A percentile compares a stretch with the other conserved stretches of the same genome.
Evolutionary conservation across 2,888 invertebrate genomes (phyloP).

Genomic region (Perithous albicinctus): DNA sequence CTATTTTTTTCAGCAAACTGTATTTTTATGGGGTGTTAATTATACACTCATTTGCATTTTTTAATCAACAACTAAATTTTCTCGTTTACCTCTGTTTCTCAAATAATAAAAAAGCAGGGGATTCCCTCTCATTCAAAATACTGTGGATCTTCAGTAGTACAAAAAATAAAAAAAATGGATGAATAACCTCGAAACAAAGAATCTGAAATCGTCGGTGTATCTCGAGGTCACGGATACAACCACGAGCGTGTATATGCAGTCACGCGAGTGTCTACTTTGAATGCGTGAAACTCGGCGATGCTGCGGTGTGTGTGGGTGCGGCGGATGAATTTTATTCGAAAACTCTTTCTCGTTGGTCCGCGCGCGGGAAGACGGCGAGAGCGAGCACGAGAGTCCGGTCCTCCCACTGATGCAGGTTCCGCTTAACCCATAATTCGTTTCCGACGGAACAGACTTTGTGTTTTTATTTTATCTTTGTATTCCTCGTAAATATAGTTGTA

Average conservation of each 20-base stretch:
- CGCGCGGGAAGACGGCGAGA: conserved; percentile 38
- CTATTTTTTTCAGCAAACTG: too few species aligned
- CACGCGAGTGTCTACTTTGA: conserved; percentile 46
- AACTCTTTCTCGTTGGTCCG: conserved; percentile 46
- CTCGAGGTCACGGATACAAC: conserved; percentile 46
- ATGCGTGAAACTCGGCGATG: conserved; percentile 47
- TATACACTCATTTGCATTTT: too few species aligned
- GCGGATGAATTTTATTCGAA: conserved; percentile 65
- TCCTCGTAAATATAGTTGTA: conserved; percentile 41
- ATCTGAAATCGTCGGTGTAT: conserved; percentile 3
- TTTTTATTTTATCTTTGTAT: conserved; percentile 22
- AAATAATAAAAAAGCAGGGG: neutral
- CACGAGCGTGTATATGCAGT: conserved; percentile 53
- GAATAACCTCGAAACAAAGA: conserved; percentile 51
- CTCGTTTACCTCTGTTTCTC: neutral
- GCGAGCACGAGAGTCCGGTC: conserved; percentile 67
- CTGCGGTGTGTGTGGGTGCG: conserved; percentile 51
- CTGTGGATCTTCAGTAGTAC: neutral
- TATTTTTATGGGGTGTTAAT: too few species aligned
- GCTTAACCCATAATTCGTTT: conserved; percentile 58
- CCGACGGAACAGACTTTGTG: conserved; percentile 46
- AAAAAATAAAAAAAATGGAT: neutral
- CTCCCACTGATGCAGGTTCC: conserved; percentile 67
- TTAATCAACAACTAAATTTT: neutral
- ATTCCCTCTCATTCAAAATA: neutral